Conservation (phyloP, 2,113 vertebrate species). For the Forbesichthys agassizii region DNA sequence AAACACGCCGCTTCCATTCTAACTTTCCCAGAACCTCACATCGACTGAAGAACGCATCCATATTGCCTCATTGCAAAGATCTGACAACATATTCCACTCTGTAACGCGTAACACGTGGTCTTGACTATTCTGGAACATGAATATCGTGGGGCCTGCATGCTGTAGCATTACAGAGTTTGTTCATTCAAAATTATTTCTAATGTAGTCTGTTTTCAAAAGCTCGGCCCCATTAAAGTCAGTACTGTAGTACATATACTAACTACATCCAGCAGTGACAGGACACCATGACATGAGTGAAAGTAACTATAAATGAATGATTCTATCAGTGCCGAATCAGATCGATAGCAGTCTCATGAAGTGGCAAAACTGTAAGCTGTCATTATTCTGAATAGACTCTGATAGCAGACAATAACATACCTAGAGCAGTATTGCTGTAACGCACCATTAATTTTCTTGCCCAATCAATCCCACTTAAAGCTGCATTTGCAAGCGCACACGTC, state of each 20-base stretch:
- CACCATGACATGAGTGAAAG: too few species aligned
- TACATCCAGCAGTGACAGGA: too few species aligned
- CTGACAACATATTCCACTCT: constrained; percentile 21
- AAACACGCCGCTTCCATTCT: constrained; percentile 9
- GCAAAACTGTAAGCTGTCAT: constrained; percentile 35
- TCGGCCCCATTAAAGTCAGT: neutral
- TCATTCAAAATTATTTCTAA: too few species aligned
- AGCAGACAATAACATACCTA: constrained; percentile 47
- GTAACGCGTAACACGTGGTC: neutral
- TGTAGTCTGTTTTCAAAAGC: neutral
- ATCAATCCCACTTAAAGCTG: constrained; percentile 44
- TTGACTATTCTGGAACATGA: neutral
- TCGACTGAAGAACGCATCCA: constrained; percentile 23
- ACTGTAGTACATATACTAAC: too few species aligned
- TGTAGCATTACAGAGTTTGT: neutral
- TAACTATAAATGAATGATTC: too few species aligned
- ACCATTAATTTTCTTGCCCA: constrained; percentile 42
- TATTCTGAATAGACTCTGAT: constrained; percentile 38
- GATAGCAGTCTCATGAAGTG: constrained; percentile 25
- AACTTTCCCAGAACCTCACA: constrained; percentile 3
- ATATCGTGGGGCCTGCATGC: constrained; percentile 1
- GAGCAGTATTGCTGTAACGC: constrained; percentile 30
- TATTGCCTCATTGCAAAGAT: constrained; percentile 25
- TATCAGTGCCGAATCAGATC: too few species aligned
- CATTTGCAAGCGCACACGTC: constrained; percentile 17